Conservation (phyloP, 2,888 invertebrate genomes). For the Panorpa germanica region DNA sequence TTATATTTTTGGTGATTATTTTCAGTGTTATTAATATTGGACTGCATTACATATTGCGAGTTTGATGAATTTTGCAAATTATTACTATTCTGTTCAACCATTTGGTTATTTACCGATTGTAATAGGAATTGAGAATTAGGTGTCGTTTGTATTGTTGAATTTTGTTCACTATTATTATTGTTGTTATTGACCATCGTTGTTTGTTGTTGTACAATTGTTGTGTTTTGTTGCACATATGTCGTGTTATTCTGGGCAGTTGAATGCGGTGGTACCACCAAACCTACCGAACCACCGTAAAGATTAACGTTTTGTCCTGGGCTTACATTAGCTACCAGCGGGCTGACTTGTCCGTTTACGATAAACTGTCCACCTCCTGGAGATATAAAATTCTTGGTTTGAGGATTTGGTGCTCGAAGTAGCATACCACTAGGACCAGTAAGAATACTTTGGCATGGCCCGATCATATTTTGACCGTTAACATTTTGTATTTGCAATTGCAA, state of each 20-base stretch:
- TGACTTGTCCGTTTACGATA: slow-evolving; percentile 58
- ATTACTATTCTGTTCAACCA: too few relatives aligned
- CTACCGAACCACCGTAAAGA: slow-evolving; percentile 24
- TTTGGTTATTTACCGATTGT: slow-evolving; percentile 17
- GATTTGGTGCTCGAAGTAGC: slow-evolving; percentile 56
- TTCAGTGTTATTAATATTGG: slow-evolving; percentile 15
- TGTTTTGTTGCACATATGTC: slow-evolving; percentile 73
- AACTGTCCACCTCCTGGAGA: slow-evolving; percentile 57
- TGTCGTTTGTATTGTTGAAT: slow-evolving; percentile 11
- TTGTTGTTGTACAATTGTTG: slow-evolving; percentile 68
- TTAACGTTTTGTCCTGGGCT: slow-evolving; percentile 39
- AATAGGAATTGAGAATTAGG: slow-evolving; percentile 18
- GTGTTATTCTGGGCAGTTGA: too few relatives aligned
- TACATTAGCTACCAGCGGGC: slow-evolving; percentile 56
- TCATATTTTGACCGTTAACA: slow-evolving; percentile 59
- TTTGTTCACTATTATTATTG: slow-evolving; percentile 26
- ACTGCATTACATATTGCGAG: slow-evolving; percentile 18
- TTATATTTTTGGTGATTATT: slow-evolving; percentile 14
- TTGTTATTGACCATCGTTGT: slow-evolving; percentile 59
- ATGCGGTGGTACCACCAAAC: slow-evolving; percentile 22
- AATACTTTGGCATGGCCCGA: slow-evolving; percentile 43
- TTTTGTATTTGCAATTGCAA: slow-evolving; percentile 64
- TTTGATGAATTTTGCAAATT: too few relatives aligned
- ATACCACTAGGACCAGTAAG: slow-evolving; percentile 52
- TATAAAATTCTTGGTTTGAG: slow-evolving; percentile 53